phyloP scores from a whole-genome alignment of 2,888 invertebrate genomes.

The Clitarchus hookeri region DNA sequence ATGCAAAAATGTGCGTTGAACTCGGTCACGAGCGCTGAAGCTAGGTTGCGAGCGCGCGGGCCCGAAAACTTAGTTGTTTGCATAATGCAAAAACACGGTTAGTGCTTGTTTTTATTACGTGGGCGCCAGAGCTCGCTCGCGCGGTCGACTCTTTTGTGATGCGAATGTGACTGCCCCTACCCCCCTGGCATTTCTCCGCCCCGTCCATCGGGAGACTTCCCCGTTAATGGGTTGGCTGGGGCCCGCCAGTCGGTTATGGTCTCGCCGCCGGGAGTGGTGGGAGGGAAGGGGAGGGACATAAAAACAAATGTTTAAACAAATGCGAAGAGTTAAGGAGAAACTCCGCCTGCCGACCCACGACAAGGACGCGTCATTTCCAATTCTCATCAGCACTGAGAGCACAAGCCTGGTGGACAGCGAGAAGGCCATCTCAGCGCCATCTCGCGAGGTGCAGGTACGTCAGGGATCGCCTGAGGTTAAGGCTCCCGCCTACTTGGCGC shows the following conservation, averaged over 20 bases:
- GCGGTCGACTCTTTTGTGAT: background rate
- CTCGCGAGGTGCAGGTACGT: background rate
- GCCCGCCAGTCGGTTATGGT: background rate
- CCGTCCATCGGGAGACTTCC: background rate
- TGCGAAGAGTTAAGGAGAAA: background rate
- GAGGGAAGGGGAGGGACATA: background rate
- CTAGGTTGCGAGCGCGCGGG: too few relatives aligned
- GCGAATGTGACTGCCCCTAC: background rate
- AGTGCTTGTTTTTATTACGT: constrained; percentile 3
- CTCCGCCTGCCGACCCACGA: background rate
- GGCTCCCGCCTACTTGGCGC: too few relatives aligned
- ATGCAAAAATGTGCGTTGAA: background rate
- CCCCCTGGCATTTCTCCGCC: background rate
- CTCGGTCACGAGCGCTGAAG: constrained; percentile 4
- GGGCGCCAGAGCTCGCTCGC: background rate
- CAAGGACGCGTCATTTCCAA: background rate
- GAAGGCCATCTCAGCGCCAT: background rate
- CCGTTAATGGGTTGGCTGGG: constrained; percentile 10
- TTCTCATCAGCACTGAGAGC: background rate
- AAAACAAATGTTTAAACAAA: constrained; percentile 14
- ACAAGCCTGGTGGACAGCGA: too few relatives aligned
- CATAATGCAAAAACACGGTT: constrained; percentile 6
- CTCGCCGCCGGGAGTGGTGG: background rate
- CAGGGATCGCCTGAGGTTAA: too few relatives aligned
- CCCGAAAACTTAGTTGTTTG: background rate